Evolutionary conservation across 2,888 invertebrate species (phyloP), one percentile per base, ranked within the genome.

Genomic region (Dynastes hyllus): DNA sequence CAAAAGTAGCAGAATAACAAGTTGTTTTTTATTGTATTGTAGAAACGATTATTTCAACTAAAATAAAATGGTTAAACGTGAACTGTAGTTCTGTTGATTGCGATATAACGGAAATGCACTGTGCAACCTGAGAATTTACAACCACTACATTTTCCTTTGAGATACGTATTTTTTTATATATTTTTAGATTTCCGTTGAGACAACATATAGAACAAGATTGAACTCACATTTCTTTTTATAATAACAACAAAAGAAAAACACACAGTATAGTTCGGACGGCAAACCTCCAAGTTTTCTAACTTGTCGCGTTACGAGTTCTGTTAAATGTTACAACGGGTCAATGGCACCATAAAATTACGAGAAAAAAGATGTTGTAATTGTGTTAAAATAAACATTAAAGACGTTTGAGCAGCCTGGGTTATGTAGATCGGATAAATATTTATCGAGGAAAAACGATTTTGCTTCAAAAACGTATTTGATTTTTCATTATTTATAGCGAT

Each of bases 311-410:
- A 55, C 73, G 61, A 61, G 73, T 75, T 61, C 73, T 75, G 73
- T 61, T 75, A 73, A 73, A 73, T 73, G 73, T 73, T 73, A 73
- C 73, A 73, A 45, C 61, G 61, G 73, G 73, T 75, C 73, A 75
- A 75, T 61, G 73, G 50, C 73, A 75, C 73, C 73, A 75, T 75
- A 75, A 75, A 75, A 75, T 75, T 75, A 75, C 73, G 73, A 75
- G 73, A 75, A 75, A 8, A 75, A 75, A 75, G 73, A 75, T 75
- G 73, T 61, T 75, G 63, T 63, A 75, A 75, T 75, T 75, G 61
- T 63, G 73, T 61, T 75, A 75, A 75, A 63, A 61, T 61, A 75
- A 75, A 75, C 73, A 22, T 69, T 61, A 61, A 69, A 58, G 61
- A 63, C 73, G 73, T 75, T 75, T 75, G 73, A 61, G 51, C 73